A percentile compares a stretch with the other conserved stretches of the same genome.
phyloP scores from a whole-genome alignment of 2,113 vertebrate genomes.

The Henicopernis longicauda region DNA sequence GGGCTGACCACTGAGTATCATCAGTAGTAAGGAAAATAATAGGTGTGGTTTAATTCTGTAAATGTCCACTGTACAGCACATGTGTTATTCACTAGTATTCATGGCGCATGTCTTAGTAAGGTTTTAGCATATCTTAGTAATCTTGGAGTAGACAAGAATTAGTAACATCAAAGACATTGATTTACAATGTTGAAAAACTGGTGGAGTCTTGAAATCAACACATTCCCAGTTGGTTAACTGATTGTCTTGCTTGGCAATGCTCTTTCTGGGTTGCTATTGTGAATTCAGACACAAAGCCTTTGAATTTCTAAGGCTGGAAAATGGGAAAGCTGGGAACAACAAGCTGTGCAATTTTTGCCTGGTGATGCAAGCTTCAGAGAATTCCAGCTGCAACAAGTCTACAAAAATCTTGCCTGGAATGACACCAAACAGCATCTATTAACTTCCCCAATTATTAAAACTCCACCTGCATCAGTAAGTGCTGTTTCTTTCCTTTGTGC shows the following conservation, averaged over 20 bases:
- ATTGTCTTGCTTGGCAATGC: not conserved
- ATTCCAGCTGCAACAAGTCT: not conserved
- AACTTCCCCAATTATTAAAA: not conserved
- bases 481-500: not conserved
- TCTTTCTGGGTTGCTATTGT: not conserved
- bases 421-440: not conserved
- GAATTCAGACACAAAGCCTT: not conserved
- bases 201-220: not conserved
- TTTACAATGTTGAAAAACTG: not conserved
- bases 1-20: not conserved
- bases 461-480: not conserved
- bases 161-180: not conserved
- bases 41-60: not conserved
- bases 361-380: not conserved
- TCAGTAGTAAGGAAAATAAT: not conserved
- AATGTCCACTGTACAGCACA: not conserved
- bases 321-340: not conserved
- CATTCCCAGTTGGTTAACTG: not conserved
- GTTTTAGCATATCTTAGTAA: not conserved
- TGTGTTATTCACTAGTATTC: not conserved
- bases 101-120: not conserved
- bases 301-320: slow-evolving; percentile 1
- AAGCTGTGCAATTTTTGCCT: not conserved
- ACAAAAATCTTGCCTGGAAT: not conserved
- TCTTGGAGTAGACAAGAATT: not conserved